A percentile compares a stretch with the other conserved stretches of the same genome.
Evolutionary conservation across 2,113 vertebrate genomes (phyloP).

Genomic region (Pelusios castaneus): DNA sequence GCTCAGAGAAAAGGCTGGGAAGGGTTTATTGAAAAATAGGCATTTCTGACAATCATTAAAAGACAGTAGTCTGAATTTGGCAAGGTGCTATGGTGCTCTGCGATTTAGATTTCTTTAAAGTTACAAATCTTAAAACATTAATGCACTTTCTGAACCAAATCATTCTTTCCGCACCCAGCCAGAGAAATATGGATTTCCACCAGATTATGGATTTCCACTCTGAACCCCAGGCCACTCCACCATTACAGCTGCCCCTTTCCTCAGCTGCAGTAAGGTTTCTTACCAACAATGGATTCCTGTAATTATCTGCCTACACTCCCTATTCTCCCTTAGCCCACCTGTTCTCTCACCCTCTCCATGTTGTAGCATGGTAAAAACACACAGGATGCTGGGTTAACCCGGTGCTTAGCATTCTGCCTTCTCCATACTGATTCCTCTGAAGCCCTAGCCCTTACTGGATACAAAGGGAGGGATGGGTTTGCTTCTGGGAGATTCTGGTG

Average conservation of each 20-base stretch:
- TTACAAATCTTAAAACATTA: rapidly evolving
- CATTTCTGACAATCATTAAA: not conserved
- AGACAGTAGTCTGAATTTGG: not conserved
- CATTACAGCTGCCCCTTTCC: not conserved
- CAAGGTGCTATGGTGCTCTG: rapidly evolving
- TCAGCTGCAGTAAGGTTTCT: not conserved
- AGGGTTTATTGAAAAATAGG: not conserved
- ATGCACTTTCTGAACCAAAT: not conserved
- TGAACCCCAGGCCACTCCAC: rapidly evolving
- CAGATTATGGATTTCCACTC: not conserved
- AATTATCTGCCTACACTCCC: not conserved
- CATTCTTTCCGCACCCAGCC: rapidly evolving
- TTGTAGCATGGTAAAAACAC: not conserved
- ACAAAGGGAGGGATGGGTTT: not conserved
- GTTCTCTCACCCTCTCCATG: not conserved
- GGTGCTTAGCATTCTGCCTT: not conserved
- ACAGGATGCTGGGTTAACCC: too few species aligned
- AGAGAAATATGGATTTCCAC: rapidly evolving
- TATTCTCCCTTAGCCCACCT: not conserved
- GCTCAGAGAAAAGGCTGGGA: constrained; percentile 15
- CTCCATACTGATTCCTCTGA: not conserved
- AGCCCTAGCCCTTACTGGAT: not conserved
- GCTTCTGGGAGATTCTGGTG: not conserved
- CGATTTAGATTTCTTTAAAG: not conserved
- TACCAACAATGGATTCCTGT: not conserved